Conservation (phyloP, 2,797 vertebrate genomes). For the Xiphorhynchus erythropygius region DNA sequence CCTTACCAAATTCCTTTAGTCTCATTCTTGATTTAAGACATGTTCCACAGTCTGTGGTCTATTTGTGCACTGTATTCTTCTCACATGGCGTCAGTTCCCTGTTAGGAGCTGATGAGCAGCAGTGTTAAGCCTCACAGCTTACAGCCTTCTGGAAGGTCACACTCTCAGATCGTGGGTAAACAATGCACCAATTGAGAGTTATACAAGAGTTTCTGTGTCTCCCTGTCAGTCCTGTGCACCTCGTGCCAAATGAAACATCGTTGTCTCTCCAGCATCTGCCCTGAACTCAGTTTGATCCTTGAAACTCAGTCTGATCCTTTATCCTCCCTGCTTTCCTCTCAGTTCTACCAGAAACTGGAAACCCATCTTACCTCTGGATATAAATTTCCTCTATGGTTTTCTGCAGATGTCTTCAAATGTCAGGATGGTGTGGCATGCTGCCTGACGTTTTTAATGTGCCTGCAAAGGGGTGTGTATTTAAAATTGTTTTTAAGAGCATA, state of each 20-base stretch:
- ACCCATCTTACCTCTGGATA: not conserved
- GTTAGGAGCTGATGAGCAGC: not conserved
- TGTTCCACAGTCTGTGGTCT: not conserved
- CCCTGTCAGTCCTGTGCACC: not conserved
- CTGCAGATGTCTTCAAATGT: not conserved
- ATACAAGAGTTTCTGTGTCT: conserved; percentile 45
- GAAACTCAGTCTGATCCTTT: conserved; percentile 6
- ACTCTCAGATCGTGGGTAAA: not conserved
- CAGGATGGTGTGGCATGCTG: not conserved
- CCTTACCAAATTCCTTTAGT: not conserved
- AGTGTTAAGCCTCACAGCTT: not conserved
- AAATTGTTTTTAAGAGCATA: not conserved
- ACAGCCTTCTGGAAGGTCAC: not conserved
- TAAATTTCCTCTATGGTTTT: not conserved
- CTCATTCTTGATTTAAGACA: not conserved
- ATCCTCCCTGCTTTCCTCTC: not conserved
- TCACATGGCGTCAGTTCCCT: not conserved
- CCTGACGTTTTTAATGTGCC: not conserved
- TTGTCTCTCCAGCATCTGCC: conserved; percentile 29
- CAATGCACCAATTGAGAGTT: conserved; percentile 13
- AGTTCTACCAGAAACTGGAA: not conserved
- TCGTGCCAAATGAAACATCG: conserved; percentile 27
- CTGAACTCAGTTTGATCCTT: conserved; percentile 56
- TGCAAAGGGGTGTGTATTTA: not conserved
- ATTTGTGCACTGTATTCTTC: not conserved